Evolutionary conservation across 2,797 vertebrate species (phyloP).

Genomic region (Enteromius unitaeniatus): DNA sequence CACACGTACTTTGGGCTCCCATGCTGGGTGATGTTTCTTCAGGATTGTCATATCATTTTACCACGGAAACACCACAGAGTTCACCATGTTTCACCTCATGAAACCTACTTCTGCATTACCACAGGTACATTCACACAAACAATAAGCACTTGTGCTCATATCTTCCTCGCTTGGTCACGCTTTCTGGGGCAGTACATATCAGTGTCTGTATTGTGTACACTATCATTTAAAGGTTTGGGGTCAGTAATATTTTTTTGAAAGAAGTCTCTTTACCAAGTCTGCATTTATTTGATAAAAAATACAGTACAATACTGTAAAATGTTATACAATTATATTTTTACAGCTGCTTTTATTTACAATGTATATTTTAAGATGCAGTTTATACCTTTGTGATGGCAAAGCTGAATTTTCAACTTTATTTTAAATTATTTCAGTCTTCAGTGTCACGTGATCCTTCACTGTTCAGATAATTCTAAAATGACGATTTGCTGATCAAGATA

Average conservation of each 20-base stretch:
- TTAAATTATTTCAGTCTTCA: not conserved
- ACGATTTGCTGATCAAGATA: not conserved
- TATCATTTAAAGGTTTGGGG: not conserved
- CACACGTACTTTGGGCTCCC: constrained; percentile 97
- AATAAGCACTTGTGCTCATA: not conserved
- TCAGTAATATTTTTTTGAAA: not conserved
- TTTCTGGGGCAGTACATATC: not conserved
- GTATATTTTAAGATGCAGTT: too few species aligned
- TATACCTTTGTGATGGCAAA: too few species aligned
- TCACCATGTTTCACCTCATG: constrained; percentile 96
- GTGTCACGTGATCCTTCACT: not conserved
- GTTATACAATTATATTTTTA: not conserved
- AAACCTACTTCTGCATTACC: constrained; percentile 99
- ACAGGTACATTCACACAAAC: constrained; percentile 81
- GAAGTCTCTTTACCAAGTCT: not conserved
- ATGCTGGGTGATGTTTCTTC: constrained; percentile 88
- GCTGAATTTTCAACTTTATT: too few species aligned
- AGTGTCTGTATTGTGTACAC: not conserved
- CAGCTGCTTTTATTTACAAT: too few species aligned
- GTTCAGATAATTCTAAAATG: not conserved
- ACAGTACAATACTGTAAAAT: not conserved
- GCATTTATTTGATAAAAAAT: not conserved
- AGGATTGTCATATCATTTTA: constrained; percentile 93
- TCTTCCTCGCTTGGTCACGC: not conserved
- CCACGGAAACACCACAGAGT: constrained; percentile 96